phyloP scores from a whole-genome alignment of 2,113 vertebrate species.

The Nannospalax galili region DNA sequence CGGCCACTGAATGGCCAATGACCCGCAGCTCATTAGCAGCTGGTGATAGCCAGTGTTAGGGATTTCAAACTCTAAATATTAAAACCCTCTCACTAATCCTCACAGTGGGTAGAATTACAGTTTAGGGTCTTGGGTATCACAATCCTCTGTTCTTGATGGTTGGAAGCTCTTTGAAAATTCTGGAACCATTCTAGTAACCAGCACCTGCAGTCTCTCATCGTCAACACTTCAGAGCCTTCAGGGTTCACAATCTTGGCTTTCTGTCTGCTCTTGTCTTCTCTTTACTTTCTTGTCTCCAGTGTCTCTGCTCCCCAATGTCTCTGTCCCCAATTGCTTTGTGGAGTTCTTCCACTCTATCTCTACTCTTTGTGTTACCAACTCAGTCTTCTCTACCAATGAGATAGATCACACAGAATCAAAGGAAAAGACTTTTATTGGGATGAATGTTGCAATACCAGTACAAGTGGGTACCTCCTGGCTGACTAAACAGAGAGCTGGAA shows the following conservation, averaged over 20 bases:
- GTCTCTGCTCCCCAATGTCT: background rate
- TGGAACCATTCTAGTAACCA: background rate
- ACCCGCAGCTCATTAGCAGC: background rate
- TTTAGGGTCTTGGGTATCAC: background rate
- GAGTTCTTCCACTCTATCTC: background rate
- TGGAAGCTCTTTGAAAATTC: background rate
- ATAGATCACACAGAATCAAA: background rate
- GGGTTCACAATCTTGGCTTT: background rate
- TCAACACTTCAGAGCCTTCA: background rate
- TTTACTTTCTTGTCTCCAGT: background rate
- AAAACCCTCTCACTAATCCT: background rate
- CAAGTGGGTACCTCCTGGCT: background rate
- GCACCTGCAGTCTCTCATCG: background rate
- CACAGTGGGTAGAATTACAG: background rate
- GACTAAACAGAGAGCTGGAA: background rate
- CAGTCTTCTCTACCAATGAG: background rate
- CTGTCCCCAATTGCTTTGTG: too few relatives aligned
- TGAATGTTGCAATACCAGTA: background rate
- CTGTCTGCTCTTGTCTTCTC: background rate
- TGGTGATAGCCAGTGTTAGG: background rate
- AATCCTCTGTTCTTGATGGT: background rate
- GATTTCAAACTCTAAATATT: background rate
- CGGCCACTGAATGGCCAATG: background rate
- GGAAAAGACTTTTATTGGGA: background rate
- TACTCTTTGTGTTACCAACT: background rate